Evolutionary conservation across 2,888 invertebrate species (phyloP).

Genomic region (Urechis unicinctus): DNA sequence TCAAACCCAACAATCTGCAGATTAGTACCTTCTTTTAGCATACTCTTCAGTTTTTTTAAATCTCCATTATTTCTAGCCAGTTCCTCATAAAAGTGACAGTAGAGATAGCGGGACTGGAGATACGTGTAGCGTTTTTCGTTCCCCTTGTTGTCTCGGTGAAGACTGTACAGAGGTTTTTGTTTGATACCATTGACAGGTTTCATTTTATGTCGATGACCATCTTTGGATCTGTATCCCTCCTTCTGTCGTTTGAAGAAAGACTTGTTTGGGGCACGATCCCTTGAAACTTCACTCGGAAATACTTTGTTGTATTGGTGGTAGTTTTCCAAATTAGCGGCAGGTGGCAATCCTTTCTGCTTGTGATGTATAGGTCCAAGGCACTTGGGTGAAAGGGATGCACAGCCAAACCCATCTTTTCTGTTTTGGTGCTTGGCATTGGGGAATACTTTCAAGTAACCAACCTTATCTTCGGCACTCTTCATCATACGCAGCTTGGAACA

Average conservation of each 20-base stretch:
- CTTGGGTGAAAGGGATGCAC: not conserved
- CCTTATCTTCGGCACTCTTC: not conserved
- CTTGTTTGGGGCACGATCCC: not conserved
- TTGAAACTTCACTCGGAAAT: not conserved
- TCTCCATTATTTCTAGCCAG: not conserved
- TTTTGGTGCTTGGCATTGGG: not conserved
- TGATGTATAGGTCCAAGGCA: not conserved
- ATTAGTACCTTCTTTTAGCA: not conserved
- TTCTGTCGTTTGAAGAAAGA: not conserved
- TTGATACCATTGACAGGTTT: not conserved
- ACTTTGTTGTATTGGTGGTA: conserved; percentile 3
- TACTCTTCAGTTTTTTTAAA: not conserved
- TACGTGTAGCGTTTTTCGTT: not conserved
- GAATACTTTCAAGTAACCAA: not conserved
- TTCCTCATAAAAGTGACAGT: conserved; percentile 2
- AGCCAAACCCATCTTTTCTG: conserved; percentile 2
- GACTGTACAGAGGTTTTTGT: not conserved
- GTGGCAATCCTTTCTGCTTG: not conserved
- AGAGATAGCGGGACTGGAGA: not conserved
- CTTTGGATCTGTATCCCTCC: not conserved
- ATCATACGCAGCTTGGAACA: not conserved
- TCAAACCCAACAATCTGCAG: conserved; percentile 2
- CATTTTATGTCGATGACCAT: not conserved
- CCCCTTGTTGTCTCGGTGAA: not conserved
- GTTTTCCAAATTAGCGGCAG: not conserved